Evolutionary conservation across 2,113 vertebrate genomes (phyloP).

Genomic region (Myotis lucifugus): DNA sequence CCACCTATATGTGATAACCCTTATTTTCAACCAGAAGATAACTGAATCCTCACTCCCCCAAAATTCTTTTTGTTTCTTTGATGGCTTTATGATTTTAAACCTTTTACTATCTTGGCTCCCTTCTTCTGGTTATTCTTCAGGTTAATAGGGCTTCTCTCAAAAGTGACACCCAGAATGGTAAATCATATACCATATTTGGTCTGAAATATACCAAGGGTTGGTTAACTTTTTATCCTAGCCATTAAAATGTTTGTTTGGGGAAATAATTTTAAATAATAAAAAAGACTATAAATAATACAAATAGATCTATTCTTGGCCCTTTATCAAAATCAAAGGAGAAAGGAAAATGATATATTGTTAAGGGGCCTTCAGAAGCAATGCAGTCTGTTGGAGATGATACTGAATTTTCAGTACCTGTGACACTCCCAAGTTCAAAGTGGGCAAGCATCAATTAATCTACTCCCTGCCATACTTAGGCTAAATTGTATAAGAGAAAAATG

Average conservation of each 20-base stretch:
- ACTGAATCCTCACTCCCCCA: neutral
- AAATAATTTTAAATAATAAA: conserved; percentile 31
- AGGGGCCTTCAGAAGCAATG: neutral
- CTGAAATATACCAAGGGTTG: neutral
- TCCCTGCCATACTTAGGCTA: neutral
- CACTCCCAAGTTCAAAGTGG: conserved; percentile 7
- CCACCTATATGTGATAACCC: neutral
- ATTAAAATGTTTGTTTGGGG: conserved; percentile 11
- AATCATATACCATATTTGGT: neutral
- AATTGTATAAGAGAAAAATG: conserved; percentile 2
- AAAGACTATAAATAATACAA: conserved; percentile 14
- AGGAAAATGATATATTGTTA: no score
- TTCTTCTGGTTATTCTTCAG: conserved; percentile 24
- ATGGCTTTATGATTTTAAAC: conserved; percentile 22
- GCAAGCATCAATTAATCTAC: conserved; percentile 21
- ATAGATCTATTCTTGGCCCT: conserved; percentile 31
- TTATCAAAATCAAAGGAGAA: neutral
- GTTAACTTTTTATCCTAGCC: conserved; percentile 18
- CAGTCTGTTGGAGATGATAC: neutral
- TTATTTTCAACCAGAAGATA: conserved; percentile 29
- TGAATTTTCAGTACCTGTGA: conserved; percentile 54
- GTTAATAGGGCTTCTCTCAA: conserved; percentile 9
- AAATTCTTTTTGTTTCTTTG: conserved; percentile 50
- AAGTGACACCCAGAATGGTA: neutral
- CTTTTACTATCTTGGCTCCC: neutral